Base-by-base conservation (phyloP, 2,888 invertebrate genomes). In the Zaprionus obscuricornis region DNA sequence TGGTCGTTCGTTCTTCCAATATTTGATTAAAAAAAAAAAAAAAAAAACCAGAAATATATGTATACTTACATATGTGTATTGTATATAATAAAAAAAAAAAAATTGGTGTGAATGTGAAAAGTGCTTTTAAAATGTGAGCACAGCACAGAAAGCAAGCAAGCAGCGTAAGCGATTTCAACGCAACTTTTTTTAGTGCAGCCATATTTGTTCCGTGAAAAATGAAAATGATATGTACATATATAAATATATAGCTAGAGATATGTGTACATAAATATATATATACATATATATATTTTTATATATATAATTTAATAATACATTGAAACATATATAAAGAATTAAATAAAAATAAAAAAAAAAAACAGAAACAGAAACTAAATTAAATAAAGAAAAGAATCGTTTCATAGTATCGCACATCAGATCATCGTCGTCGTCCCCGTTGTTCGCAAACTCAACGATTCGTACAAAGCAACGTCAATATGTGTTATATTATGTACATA, bases 361-460 rank as follows among this genome's bases (percentile, higher is more conserved):
- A 7, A 17, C 10, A 56, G 37, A 56, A 59, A 73, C 57, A 73
- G 70, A 70, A 57, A 73, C 75, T 84, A 59, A 77, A 76, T 57
- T 69, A 45, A 71, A 68, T 52, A 59, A 65, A 65, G 70, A 79
- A 70, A 67, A 59, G 51, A 67, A 78, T 58, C 62, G 55, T 59
- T 77, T 78, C 78, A 85, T 76, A n/a, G n/a, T n/a, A n/a, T n/a
- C n/a, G n/a, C n/a, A n/a, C n/a, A 81, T 84, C 78, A 81, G 74
- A 85, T 79, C 85, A 64, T 74, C 58, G 67, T 72, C 45, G n/a
- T n/a, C n/a, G n/a, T n/a, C n/a, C n/a, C 72, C 85, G 85, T 85
- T 82, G 85, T 74, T 85, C 83, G 85, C 85, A 81, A 78, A 65
- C 57, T 54, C 54, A 68, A 47, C 74, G 71, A 82, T 71, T 71